Base-by-base conservation (phyloP, 2,797 vertebrate species). In the Mus caroli region DNA sequence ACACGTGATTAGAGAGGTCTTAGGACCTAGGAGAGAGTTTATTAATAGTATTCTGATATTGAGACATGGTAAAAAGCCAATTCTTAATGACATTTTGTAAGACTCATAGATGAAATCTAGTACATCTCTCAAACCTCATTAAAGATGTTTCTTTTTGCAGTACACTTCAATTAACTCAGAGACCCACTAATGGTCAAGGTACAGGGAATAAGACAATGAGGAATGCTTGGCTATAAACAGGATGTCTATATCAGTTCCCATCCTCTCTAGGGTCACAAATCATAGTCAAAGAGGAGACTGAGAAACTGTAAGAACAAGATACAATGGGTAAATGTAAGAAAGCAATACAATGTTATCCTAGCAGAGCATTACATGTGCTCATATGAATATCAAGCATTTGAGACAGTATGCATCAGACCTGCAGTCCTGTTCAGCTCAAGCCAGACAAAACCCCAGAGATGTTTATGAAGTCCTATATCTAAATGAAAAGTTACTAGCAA, bases 21-120 rank as follows among this genome's bases (percentile, higher is more conserved):
- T 40, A 60, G 13, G n/a, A 1, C 3, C 0, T 5, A 40, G n/a
- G 13, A 4, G 3, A 58, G n/a, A 60, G 22, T 56, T 14, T 60
- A 40, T 82, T 26, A 40, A 7, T 82, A 40, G 8, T 20, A 58
- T 26, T 12, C 78, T 58, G 12, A 28, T 60, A 60, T 28, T 58
- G n/a, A 13, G 12, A 40, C n/a, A 58, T 17, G 54, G 3, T 40
- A 56, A 82, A 26, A 58, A 58, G 54, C 12, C 22, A 82, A 40
- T 3, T 37, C 1, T 3, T 80, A 79, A 56, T 37, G n/a, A 15
- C 13, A 37, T 8, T 1, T n/a, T 22, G 10, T 56, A 20, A 79
- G 77, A 56, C 19, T 4, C 10, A 56, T 22, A 24, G 19, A 56
- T 13, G 52, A 31, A 37, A 20, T n/a, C 4, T 56, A 54, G 31